A percentile compares a stretch with the other conserved stretches of the same genome.
These are phyloP conservation scores for Ormia ochracea DNA, from an alignment of 2,888 invertebrate species.

Conservation along the genomic window DNA sequence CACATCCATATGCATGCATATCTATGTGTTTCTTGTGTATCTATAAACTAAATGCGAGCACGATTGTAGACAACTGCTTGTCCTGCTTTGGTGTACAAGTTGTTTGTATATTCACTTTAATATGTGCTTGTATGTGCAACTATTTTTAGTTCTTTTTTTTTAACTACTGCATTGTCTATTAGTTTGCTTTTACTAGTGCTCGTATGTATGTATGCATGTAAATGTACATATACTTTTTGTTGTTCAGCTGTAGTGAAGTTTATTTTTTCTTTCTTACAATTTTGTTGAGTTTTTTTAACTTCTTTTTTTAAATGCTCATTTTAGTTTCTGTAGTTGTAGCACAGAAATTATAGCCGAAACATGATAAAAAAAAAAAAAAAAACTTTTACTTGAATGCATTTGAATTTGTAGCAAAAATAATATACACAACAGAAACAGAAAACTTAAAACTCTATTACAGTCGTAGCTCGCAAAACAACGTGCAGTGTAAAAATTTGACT, in stretches of 20 bases:
- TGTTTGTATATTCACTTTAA: conserved; percentile 11
- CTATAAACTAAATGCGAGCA: not conserved
- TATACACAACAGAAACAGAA: conserved; percentile 33
- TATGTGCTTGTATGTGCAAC: conserved; percentile 15
- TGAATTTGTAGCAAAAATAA: conserved; percentile 43
- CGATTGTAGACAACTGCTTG: not conserved
- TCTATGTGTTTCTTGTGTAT: not conserved
- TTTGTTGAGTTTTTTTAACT: conserved; percentile 19
- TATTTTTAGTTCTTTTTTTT: not conserved
- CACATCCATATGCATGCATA: not conserved
- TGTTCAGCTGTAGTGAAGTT: conserved; percentile 22
- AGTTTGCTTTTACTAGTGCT: conserved; percentile 3
- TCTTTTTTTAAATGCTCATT: conserved; percentile 6
- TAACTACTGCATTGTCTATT: conserved; percentile 19
- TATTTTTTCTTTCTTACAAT: conserved; percentile 41
- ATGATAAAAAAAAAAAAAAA: conserved; percentile 22
- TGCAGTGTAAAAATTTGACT: conserved; percentile 15
- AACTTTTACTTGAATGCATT: conserved; percentile 53
- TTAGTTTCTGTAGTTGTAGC: conserved; percentile 15
- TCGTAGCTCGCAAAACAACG: conserved; percentile 31
- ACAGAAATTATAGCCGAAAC: conserved; percentile 39
- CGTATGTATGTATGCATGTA: not conserved
- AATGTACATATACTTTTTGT: not conserved
- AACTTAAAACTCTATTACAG: conserved; percentile 32
- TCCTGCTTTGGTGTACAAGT: not conserved